Percentiles rank a stretch among this genome's conserved stretches.
Evolutionary conservation across 1,140 invertebrate genomes (phyloP).

Genomic region (Leptopilina boulardi): DNA sequence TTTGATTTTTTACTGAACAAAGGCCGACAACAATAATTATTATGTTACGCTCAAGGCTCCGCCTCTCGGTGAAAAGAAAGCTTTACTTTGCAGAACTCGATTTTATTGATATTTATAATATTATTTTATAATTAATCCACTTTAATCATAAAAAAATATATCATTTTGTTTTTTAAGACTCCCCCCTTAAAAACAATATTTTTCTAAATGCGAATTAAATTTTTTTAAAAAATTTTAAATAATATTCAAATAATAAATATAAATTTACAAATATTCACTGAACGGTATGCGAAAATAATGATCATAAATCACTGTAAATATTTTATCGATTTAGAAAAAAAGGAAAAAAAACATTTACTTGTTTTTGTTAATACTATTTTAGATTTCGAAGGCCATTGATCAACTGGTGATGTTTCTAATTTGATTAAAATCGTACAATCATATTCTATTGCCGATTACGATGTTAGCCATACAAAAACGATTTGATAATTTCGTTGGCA

Average conservation of each 20-base stretch:
- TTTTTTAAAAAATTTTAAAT: no score
- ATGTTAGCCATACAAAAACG: not conserved
- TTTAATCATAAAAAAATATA: not conserved
- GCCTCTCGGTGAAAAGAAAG: slow-evolving; percentile 21
- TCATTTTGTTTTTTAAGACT: no score
- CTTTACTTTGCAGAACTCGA: not conserved
- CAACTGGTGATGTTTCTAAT: not conserved
- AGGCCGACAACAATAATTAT: slow-evolving; percentile 21
- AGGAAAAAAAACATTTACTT: not conserved
- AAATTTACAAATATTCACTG: no score
- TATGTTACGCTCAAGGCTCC: slow-evolving; percentile 22
- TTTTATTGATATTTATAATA: slow-evolving; percentile 13
- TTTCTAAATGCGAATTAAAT: no score
- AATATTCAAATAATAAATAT: no score
- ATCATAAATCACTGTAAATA: no score
- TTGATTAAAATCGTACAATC: slow-evolving; percentile 2
- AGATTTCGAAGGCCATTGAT: not conserved
- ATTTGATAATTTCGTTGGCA: slow-evolving; percentile 18
- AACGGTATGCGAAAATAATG: no score
- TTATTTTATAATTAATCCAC: not conserved
- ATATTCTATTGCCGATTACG: slow-evolving; percentile 14
- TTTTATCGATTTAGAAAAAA: no score
- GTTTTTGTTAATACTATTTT: not conserved
- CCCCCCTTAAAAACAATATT: no score
- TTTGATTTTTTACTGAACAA: slow-evolving; percentile 30